Conservation (phyloP, 1,140 invertebrate species). For the Antheraea mylitta region DNA sequence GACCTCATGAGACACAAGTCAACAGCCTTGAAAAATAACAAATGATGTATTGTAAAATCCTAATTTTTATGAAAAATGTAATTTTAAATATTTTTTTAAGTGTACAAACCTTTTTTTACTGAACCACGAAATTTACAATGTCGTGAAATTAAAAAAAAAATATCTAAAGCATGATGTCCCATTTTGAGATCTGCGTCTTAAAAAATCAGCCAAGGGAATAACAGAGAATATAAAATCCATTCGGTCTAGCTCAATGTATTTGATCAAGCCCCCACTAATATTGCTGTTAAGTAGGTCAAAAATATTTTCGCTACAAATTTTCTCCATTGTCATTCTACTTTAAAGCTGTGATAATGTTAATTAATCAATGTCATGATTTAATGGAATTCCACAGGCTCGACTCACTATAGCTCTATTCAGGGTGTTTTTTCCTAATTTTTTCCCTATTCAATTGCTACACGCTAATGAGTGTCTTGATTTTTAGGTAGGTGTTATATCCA, state of each 20-base stretch:
- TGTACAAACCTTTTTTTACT: no score
- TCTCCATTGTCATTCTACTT: constrained; percentile 22
- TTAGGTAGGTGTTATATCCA: background rate
- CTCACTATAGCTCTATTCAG: constrained; percentile 15
- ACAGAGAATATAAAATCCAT: background rate
- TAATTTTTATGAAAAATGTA: no score
- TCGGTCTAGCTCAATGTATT: background rate
- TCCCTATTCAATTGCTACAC: background rate
- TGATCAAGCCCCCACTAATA: background rate
- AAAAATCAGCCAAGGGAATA: no score
- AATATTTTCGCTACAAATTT: constrained; percentile 21
- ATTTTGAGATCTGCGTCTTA: background rate
- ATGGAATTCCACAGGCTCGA: constrained; percentile 24
- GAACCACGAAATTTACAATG: no score
- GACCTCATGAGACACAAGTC: no score
- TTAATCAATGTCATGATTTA: constrained; percentile 32
- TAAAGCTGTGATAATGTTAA: constrained; percentile 23
- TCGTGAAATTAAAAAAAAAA: no score
- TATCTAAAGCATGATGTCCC: background rate
- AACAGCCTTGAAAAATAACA: no score
- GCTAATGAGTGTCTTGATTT: background rate
- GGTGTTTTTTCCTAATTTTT: constrained; percentile 9
- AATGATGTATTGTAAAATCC: no score
- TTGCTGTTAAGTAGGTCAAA: background rate
- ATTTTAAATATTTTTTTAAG: no score